Evolutionary conservation across 2,113 vertebrate species (phyloP).

Genomic region (Calypte anna): DNA sequence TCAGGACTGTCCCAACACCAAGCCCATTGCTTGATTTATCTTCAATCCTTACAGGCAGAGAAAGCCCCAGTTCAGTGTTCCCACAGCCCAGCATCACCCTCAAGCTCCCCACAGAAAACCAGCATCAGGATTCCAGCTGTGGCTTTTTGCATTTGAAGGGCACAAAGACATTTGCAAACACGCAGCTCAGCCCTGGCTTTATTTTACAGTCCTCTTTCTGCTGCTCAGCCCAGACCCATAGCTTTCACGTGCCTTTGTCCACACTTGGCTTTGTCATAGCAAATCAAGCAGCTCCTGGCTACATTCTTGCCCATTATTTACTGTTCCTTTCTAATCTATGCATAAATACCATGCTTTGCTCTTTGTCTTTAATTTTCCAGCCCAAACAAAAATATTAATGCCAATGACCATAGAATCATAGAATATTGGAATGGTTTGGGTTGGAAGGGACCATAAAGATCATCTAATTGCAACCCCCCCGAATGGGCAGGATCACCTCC

Average conservation of each 20-base stretch:
- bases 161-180: neutral
- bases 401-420: neutral
- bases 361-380: constrained; percentile 34
- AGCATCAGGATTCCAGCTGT: neutral
- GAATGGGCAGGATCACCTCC: no score
- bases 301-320: neutral
- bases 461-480: no score
- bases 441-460: no score
- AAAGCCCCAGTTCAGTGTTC: neutral
- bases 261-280: neutral
- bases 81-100: neutral
- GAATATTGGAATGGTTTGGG: no score
- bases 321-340: neutral
- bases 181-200: neutral
- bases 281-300: neutral
- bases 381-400: neutral
- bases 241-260: neutral
- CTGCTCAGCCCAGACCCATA: neutral
- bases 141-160: neutral
- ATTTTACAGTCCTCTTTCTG: neutral
- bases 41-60: neutral
- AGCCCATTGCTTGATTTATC: neutral
- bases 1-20: neutral
- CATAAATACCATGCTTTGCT: constrained; percentile 1
- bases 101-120: neutral